Evolutionary conservation across 37 sponge, comb jelly and placozoan genomes (phyloP).

Genomic region (Chondrilla cf. caribensis): DNA sequence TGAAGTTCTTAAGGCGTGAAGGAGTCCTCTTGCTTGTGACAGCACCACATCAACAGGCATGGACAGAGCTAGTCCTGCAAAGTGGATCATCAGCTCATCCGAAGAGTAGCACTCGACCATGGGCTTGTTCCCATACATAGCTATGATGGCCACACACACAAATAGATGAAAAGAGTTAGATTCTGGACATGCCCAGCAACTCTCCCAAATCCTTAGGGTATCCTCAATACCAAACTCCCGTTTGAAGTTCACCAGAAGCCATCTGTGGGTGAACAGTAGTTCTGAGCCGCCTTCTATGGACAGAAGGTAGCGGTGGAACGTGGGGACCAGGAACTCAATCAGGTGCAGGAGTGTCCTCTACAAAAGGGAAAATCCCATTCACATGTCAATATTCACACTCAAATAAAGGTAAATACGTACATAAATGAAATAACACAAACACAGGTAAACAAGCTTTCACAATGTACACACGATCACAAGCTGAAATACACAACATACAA

Average conservation of each 20-base stretch:
- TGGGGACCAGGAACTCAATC: conserved; percentile 47
- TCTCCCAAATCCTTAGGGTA: conserved; percentile 69
- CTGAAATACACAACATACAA: too few relatives aligned
- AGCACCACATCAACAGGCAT: conserved; percentile 72
- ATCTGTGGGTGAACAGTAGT: conserved; percentile 80
- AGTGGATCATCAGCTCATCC: conserved; percentile 69
- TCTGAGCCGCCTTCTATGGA: conserved; percentile 32
- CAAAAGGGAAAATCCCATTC: not conserved
- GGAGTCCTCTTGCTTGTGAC: conserved; percentile 71
- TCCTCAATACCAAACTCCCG: conserved; percentile 70
- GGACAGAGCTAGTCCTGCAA: conserved; percentile 47
- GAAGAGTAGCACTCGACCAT: conserved; percentile 49
- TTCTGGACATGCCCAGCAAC: conserved; percentile 60
- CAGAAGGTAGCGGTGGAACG: conserved; percentile 50
- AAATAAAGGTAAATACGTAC: too few relatives aligned
- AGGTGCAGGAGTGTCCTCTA: conserved; percentile 61
- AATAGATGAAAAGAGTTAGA: conserved; percentile 71
- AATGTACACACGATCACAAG: too few relatives aligned
- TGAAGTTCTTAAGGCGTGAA: conserved; percentile 23
- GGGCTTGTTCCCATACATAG: conserved; percentile 74
- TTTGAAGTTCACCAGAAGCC: conserved; percentile 83
- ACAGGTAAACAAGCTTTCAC: too few relatives aligned
- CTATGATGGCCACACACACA: conserved; percentile 72
- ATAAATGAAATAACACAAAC: too few relatives aligned
- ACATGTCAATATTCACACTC: too few relatives aligned